Conservation (phyloP, 2,888 invertebrate species). For the Clusia tigrina region DNA sequence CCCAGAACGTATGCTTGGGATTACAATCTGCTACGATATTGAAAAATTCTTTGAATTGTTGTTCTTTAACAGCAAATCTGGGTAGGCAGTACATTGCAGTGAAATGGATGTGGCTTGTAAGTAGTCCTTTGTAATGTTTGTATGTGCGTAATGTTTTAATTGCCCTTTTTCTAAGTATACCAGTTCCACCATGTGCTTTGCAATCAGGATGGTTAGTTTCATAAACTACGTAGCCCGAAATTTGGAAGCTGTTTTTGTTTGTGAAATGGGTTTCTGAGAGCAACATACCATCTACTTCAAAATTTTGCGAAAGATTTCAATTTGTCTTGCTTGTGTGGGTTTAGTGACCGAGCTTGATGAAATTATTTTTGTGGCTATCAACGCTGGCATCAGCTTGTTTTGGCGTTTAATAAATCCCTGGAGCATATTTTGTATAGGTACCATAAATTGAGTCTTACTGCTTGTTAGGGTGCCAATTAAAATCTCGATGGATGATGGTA, state of each 20-base stretch:
- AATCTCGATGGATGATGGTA: too few species aligned
- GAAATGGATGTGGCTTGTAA: conserved; percentile 7
- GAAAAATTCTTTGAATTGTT: too few species aligned
- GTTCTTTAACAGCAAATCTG: too few species aligned
- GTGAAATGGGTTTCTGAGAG: conserved; percentile 1
- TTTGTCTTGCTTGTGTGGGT: not conserved
- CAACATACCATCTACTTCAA: not conserved
- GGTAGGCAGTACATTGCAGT: conserved; percentile 9
- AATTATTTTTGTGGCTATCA: too few species aligned
- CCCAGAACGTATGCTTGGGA: too few species aligned
- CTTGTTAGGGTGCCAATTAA: too few species aligned
- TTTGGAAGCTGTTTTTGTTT: conserved; percentile 1
- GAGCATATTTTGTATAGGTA: too few species aligned
- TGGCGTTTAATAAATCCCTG: too few species aligned
- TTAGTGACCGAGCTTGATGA: too few species aligned
- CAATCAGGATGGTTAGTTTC: conserved; percentile 1
- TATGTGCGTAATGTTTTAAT: not conserved
- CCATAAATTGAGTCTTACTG: too few species aligned
- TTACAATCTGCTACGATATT: too few species aligned
- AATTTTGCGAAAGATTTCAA: not conserved
- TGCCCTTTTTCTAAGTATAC: not conserved
- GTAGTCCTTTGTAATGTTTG: not conserved
- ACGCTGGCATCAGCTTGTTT: too few species aligned
- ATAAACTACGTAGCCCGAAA: not conserved
- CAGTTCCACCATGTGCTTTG: conserved; percentile 8